Evolutionary conservation across 2,888 invertebrate genomes (phyloP).

Genomic region (Tholera decimalis): DNA sequence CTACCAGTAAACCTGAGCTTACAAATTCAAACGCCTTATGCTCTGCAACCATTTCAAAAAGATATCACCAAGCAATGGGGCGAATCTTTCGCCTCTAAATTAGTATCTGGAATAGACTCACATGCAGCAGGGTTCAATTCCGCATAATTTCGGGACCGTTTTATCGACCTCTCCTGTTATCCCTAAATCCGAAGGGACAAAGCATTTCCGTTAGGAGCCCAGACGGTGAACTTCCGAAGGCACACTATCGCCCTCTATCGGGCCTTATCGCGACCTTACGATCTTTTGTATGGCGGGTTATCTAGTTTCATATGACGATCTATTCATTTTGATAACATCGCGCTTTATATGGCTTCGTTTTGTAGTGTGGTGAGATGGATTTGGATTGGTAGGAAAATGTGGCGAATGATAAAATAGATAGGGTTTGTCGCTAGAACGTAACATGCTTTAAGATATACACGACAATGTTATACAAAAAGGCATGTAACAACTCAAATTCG

Average conservation of each 20-base stretch:
- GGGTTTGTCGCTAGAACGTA: neutral
- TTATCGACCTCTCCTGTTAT: slow-evolving; percentile 65
- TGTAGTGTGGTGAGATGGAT: slow-evolving; percentile 34
- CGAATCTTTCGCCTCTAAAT: slow-evolving; percentile 61
- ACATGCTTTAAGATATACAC: neutral
- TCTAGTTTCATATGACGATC: slow-evolving; percentile 65
- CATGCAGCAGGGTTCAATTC: slow-evolving; percentile 68
- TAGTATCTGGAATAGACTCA: slow-evolving; percentile 62
- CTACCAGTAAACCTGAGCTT: slow-evolving; percentile 6
- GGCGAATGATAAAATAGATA: neutral
- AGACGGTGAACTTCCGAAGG: slow-evolving; percentile 75
- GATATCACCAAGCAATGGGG: slow-evolving; percentile 46
- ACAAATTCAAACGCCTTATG: slow-evolving; percentile 3
- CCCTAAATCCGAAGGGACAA: slow-evolving; percentile 77
- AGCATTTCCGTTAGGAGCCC: slow-evolving; percentile 78
- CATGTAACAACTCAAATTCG: too few relatives aligned
- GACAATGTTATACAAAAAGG: too few relatives aligned
- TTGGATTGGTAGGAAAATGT: slow-evolving; percentile 14
- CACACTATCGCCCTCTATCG: slow-evolving; percentile 76
- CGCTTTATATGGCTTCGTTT: slow-evolving; percentile 55
- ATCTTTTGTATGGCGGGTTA: slow-evolving; percentile 66
- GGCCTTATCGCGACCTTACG: slow-evolving; percentile 68
- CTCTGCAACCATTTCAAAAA: slow-evolving; percentile 38
- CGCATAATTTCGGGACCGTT: slow-evolving; percentile 61
- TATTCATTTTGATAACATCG: slow-evolving; percentile 62